Evolutionary conservation across 2,888 invertebrate genomes (phyloP).

Genomic region (Hydriomena furcata): DNA sequence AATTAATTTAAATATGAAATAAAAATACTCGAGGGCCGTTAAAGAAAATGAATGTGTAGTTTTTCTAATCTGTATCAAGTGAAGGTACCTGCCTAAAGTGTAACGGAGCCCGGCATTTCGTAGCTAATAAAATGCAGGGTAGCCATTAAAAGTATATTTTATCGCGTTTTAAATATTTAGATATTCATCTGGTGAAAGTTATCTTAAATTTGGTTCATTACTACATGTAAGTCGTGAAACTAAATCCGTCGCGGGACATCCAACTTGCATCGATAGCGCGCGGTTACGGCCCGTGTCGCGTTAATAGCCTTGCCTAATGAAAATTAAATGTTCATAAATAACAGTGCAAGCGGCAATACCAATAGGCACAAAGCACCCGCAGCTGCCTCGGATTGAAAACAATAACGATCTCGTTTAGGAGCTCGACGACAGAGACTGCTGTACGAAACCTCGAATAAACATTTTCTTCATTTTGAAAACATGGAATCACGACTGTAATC

Average conservation of each 20-base stretch:
- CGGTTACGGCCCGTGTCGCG: constrained; percentile 29
- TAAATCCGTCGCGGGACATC: constrained; percentile 52
- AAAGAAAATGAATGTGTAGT: constrained; percentile 70
- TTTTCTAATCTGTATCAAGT: constrained; percentile 71
- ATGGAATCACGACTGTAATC: no score
- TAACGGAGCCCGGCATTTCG: constrained; percentile 53
- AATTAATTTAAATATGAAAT: constrained; percentile 76
- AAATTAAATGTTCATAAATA: constrained; percentile 38
- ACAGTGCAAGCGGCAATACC: constrained; percentile 29
- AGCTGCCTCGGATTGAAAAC: constrained; percentile 21
- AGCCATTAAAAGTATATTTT: constrained; percentile 80
- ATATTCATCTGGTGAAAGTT: constrained; percentile 80
- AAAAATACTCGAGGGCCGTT: constrained; percentile 63
- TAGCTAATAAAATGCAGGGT: constrained; percentile 72
- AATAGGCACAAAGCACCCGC: constrained; percentile 16
- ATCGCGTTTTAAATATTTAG: constrained; percentile 80
- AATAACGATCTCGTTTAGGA: constrained; percentile 22
- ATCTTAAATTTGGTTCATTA: constrained; percentile 73
- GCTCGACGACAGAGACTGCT: constrained; percentile 9
- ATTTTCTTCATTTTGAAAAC: no score
- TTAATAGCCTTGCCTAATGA: constrained; percentile 38
- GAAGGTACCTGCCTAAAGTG: constrained; percentile 42
- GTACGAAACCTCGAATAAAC: not conserved
- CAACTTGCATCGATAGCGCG: constrained; percentile 31
- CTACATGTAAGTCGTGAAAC: constrained; percentile 60